Evolutionary conservation across 2,113 vertebrate genomes (phyloP).

Genomic region (Periophthalmus modestus): DNA sequence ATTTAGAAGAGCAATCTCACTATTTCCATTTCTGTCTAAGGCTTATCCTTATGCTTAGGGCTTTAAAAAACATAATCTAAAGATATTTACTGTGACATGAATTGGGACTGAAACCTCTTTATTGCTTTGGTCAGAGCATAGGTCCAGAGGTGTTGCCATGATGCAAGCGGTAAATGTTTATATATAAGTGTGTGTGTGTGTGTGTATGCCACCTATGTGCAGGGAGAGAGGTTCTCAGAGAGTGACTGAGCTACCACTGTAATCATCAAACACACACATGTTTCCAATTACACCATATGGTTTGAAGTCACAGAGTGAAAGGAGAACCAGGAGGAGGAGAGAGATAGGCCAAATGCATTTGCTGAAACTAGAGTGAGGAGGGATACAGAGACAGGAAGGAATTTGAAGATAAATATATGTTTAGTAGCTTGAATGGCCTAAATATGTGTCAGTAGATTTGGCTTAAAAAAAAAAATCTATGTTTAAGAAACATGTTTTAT

Average conservation of each 20-base stretch:
- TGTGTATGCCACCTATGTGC: conserved; percentile 32
- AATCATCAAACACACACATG: conserved; percentile 65
- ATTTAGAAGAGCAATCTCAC: conserved; percentile 37
- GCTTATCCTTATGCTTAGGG: conserved; percentile 42
- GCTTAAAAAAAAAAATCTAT: no score
- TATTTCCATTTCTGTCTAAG: conserved; percentile 52
- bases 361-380: neutral
- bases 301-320: conserved; percentile 41
- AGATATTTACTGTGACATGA: no score
- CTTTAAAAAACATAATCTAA: no score
- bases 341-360: conserved; percentile 30
- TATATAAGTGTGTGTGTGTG: neutral
- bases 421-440: neutral
- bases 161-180: neutral
- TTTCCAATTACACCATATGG: conserved; percentile 58
- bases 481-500: no score
- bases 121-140: no score
- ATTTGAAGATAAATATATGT: neutral
- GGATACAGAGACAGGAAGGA: neutral
- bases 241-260: conserved; percentile 60
- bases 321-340: conserved; percentile 28
- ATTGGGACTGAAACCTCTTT: no score
- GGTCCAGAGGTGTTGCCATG: no score
- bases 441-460: neutral
- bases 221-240: conserved; percentile 40